Percentiles rank a stretch among this genome's conserved stretches.
These are phyloP conservation scores for Platalea minor DNA, from an alignment of 2,797 vertebrate genomes.

Conservation along the genomic window DNA sequence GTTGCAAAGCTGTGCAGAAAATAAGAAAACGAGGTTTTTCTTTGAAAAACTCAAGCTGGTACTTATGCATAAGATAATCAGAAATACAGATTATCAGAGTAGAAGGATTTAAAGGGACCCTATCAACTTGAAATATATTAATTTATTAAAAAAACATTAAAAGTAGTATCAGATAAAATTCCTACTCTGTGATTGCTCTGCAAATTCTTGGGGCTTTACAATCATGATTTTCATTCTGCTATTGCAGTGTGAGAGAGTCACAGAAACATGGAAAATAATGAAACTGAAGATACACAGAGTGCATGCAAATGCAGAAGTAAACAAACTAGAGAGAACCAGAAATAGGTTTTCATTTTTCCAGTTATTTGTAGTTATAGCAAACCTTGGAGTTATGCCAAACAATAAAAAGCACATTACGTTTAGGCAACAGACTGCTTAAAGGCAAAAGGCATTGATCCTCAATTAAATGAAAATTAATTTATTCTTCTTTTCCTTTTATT, in stretches of 20 bases:
- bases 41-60: slow-evolving; percentile 37
- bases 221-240: neutral
- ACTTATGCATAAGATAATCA: slow-evolving; percentile 10
- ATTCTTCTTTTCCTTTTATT: neutral
- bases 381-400: neutral
- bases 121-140: neutral
- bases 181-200: neutral
- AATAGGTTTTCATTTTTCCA: neutral
- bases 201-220: neutral
- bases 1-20: slow-evolving; percentile 12
- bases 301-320: slow-evolving; percentile 15
- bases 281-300: neutral
- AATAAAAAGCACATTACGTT: slow-evolving; percentile 5
- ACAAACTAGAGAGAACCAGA: neutral
- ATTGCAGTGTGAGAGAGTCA: neutral
- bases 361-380: neutral
- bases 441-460: neutral
- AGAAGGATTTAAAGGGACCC: slow-evolving; percentile 1
- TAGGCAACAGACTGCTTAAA: neutral
- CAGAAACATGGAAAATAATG: neutral
- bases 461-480: slow-evolving; percentile 26
- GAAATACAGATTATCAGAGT: slow-evolving; percentile 11
- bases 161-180: slow-evolving; percentile 14
- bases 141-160: neutral
- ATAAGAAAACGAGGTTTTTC: neutral